Evolutionary conservation across 2,113 vertebrate species (phyloP).

Genomic region (Taxidea taxus): DNA sequence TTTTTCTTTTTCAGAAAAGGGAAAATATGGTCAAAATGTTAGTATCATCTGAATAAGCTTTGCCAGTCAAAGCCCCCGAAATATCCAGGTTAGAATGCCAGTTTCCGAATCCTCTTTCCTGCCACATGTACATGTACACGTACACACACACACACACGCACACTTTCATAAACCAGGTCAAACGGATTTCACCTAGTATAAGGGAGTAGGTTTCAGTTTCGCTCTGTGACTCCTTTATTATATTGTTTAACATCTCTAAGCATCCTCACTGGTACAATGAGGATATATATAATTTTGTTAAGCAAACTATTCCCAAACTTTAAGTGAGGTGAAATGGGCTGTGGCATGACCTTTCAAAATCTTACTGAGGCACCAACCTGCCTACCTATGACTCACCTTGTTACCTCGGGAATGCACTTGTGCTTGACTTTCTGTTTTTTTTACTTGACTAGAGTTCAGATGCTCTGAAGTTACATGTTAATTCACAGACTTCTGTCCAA

Average conservation of each 20-base stretch:
- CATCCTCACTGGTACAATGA: conserved; percentile 19
- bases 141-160: not conserved
- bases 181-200: not conserved
- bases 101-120: not conserved
- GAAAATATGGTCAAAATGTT: not conserved
- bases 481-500: not conserved
- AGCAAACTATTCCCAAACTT: conserved; percentile 27
- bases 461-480: not conserved
- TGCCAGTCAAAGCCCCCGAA: not conserved
- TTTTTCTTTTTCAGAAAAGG: not conserved
- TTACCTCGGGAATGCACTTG: not conserved
- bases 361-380: not conserved
- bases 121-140: not conserved
- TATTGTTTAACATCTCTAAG: conserved; percentile 2
- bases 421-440: not conserved
- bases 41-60: not conserved
- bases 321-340: not conserved
- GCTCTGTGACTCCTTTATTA: not conserved
- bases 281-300: not conserved
- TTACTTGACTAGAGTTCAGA: conserved; percentile 33
- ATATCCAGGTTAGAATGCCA: not conserved
- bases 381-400: not conserved
- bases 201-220: not conserved
- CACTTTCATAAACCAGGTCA: not conserved
- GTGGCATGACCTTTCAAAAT: not conserved